These are phyloP conservation scores for Autographa gamma DNA, from an alignment of 2,888 invertebrate genomes.

Conservation along the genomic window DNA sequence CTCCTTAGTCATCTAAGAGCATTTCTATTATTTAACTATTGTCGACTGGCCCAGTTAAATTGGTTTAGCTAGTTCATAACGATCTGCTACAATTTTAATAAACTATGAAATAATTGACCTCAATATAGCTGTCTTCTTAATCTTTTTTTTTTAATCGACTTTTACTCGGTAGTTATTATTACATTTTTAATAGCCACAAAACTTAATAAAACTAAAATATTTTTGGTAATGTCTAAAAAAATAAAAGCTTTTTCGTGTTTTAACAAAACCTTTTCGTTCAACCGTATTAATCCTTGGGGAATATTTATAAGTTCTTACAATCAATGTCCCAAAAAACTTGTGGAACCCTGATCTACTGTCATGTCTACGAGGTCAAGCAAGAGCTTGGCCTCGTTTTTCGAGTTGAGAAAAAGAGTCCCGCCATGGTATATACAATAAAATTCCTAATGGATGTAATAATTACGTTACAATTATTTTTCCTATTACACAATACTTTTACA, in stretches of 20 bases:
- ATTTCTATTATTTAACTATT: too few relatives aligned
- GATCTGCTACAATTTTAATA: not conserved
- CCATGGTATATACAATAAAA: not conserved
- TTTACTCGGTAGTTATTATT: too few relatives aligned
- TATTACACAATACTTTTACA: too few relatives aligned
- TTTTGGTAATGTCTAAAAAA: not conserved
- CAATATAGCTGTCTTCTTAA: not conserved
- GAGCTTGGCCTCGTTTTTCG: not conserved
- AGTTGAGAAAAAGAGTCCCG: not conserved
- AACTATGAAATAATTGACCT: not conserved
- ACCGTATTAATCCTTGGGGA: not conserved
- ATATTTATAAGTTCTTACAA: not conserved
- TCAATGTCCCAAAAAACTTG: not conserved
- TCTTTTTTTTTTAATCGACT: too few relatives aligned
- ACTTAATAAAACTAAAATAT: too few relatives aligned
- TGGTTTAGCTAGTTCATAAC: not conserved
- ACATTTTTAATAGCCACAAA: too few relatives aligned
- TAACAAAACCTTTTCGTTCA: not conserved
- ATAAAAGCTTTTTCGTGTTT: slow-evolving; percentile 2
- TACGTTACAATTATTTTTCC: too few relatives aligned
- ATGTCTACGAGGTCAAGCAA: too few relatives aligned
- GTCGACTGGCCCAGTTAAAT: too few relatives aligned
- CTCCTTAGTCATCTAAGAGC: too few relatives aligned
- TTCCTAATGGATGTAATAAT: too few relatives aligned
- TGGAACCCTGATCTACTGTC: not conserved